Conservation (phyloP, 2,113 vertebrate species). For the Protobothrops flavoviridis region DNA sequence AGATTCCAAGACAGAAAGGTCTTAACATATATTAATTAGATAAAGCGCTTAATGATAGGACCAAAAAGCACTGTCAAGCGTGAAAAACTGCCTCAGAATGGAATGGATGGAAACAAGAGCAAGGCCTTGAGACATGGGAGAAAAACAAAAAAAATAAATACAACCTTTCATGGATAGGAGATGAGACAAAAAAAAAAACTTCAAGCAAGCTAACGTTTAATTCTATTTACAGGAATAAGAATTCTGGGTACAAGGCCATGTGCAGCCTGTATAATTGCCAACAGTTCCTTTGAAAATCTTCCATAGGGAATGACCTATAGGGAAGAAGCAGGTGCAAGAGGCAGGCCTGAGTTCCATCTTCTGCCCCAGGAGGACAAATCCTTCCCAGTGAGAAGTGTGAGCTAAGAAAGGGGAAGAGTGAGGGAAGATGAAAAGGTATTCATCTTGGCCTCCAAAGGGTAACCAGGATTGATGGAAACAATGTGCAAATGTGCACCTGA, state of each 20-base stretch:
- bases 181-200: not conserved
- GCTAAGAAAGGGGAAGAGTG: not conserved
- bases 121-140: not conserved
- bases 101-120: not conserved
- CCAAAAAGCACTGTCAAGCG: not conserved
- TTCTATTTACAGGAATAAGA: not conserved
- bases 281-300: not conserved
- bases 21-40: not conserved
- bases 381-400: not conserved
- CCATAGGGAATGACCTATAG: not conserved
- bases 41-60: not conserved
- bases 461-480: not conserved
- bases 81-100: not conserved
- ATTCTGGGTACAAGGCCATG: not conserved
- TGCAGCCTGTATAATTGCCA: not conserved
- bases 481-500: not conserved
- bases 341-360: not conserved
- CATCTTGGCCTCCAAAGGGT: not conserved
- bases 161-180: not conserved
- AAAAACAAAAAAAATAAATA: not conserved
- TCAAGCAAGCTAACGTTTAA: not conserved
- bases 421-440: not conserved
- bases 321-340: not conserved
- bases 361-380: not conserved
- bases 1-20: not conserved